Percentiles rank a stretch among this genome's conserved stretches.
Conservation (phyloP, 1,140 invertebrate species). For the Oppia nitens region DNA sequence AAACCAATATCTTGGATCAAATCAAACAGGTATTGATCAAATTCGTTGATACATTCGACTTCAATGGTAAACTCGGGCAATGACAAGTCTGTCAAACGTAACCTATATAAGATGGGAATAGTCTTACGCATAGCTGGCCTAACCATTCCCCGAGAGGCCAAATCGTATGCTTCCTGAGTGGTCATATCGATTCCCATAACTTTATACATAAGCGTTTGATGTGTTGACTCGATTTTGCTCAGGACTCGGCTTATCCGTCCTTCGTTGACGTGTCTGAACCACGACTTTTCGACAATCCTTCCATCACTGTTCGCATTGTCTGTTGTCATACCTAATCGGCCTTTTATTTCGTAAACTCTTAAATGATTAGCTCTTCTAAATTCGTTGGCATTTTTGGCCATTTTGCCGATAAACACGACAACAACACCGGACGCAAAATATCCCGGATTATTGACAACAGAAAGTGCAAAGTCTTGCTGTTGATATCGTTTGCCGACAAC, state of each 20-base stretch:
- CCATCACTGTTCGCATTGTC: slow-evolving; percentile 53
- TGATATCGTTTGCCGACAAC: slow-evolving; percentile 39
- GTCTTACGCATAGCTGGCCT: slow-evolving; percentile 44
- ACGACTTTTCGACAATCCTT: slow-evolving; percentile 48
- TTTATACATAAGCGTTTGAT: slow-evolving; percentile 63
- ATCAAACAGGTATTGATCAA: slow-evolving; percentile 48
- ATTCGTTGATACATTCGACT: slow-evolving; percentile 66
- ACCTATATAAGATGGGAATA: slow-evolving; percentile 60
- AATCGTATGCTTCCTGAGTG: slow-evolving; percentile 70
- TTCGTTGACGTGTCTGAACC: slow-evolving; percentile 45
- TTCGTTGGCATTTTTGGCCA: background rate
- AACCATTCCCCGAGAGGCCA: slow-evolving; percentile 57
- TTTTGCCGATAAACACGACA: slow-evolving; percentile 8
- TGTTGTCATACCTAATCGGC: slow-evolving; percentile 57
- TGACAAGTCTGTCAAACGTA: slow-evolving; percentile 64
- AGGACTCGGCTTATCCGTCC: slow-evolving; percentile 48
- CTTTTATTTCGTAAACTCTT: slow-evolving; percentile 51
- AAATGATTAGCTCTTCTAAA: background rate
- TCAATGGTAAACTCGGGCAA: slow-evolving; percentile 73
- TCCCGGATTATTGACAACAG: background rate
- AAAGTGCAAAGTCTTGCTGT: slow-evolving; percentile 17
- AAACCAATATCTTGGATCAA: slow-evolving; percentile 62
- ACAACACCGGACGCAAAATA: slow-evolving; percentile 11
- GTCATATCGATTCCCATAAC: slow-evolving; percentile 55
- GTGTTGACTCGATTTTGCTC: slow-evolving; percentile 53